Evolutionary conservation across 2,888 invertebrate genomes (phyloP).

Genomic region (Plebejus anna): DNA sequence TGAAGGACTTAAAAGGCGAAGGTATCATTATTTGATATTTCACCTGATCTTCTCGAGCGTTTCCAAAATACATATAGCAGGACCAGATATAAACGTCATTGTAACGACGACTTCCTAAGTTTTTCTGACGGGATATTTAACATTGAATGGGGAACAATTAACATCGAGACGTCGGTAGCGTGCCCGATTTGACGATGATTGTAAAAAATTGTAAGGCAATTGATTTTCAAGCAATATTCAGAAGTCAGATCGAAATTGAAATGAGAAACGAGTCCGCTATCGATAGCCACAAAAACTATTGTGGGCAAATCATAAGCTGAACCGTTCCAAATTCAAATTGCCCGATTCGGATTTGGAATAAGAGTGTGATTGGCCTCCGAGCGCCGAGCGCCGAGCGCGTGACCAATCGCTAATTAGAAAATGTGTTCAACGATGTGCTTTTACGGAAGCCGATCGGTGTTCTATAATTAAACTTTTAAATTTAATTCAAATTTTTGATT

Average conservation of each 20-base stretch:
- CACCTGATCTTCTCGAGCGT: not conserved
- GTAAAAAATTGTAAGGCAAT: constrained; percentile 39
- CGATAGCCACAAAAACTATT: constrained; percentile 43
- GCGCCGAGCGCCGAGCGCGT: constrained; percentile 60
- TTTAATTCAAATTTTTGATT: constrained; percentile 70
- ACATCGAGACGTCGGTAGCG: constrained; percentile 28
- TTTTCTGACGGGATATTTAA: constrained; percentile 21
- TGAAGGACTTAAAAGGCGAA: not conserved
- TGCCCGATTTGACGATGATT: constrained; percentile 36
- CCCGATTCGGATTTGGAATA: constrained; percentile 66
- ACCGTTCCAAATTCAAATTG: constrained; percentile 75
- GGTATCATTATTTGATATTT: not conserved
- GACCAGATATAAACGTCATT: constrained; percentile 19
- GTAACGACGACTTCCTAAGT: not conserved
- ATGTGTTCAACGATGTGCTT: constrained; percentile 63
- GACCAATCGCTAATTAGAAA: constrained; percentile 79
- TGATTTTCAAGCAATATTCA: constrained; percentile 41
- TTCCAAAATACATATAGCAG: constrained; percentile 7
- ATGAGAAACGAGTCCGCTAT: constrained; percentile 42
- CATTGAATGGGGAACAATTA: constrained; percentile 26
- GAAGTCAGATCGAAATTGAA: constrained; percentile 41
- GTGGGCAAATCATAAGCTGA: constrained; percentile 48
- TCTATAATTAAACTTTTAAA: constrained; percentile 73
- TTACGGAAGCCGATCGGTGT: constrained; percentile 73
- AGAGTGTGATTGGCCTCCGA: constrained; percentile 59